phyloP scores from a whole-genome alignment of 2,113 vertebrate genomes.

The Pseudorhombus dupliciocellatus region DNA sequence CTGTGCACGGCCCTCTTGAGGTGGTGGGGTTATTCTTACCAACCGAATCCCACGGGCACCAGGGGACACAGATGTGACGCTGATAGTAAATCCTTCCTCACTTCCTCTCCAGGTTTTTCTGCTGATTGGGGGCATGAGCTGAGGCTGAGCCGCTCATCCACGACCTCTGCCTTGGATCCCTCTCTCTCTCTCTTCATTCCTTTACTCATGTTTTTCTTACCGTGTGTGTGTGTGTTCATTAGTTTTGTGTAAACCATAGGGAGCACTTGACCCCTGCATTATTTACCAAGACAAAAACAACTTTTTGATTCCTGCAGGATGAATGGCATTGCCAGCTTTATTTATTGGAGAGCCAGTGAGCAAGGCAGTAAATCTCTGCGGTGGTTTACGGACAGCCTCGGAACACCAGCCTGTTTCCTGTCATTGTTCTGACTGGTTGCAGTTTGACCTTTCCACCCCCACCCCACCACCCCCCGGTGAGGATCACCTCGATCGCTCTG shows the following conservation, averaged over 20 bases:
- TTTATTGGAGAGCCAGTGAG: constrained; percentile 3
- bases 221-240: constrained; percentile 3
- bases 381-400: neutral
- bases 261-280: no score
- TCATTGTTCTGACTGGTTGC: constrained; percentile 51
- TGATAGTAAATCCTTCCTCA: constrained; percentile 45
- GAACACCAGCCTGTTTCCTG: constrained; percentile 46
- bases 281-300: no score
- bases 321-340: neutral
- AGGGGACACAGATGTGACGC: constrained; percentile 20
- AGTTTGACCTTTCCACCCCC: constrained; percentile 42
- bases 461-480: neutral
- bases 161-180: neutral
- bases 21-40: neutral
- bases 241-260: no score
- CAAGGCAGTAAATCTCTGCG: constrained; percentile 23
- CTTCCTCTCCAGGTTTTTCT: constrained; percentile 43
- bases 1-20: no score
- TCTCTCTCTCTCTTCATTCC: neutral
- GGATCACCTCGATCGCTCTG: constrained; percentile 1
- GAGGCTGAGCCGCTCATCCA: constrained; percentile 26
- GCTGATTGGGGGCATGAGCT: constrained; percentile 36
- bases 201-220: constrained; percentile 15
- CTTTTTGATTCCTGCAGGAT: no score
- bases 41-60: neutral